Percentiles rank a stretch among this genome's conserved stretches.
Evolutionary conservation across 2,797 vertebrate species (phyloP).

Genomic region (Epinephelus awoara): DNA sequence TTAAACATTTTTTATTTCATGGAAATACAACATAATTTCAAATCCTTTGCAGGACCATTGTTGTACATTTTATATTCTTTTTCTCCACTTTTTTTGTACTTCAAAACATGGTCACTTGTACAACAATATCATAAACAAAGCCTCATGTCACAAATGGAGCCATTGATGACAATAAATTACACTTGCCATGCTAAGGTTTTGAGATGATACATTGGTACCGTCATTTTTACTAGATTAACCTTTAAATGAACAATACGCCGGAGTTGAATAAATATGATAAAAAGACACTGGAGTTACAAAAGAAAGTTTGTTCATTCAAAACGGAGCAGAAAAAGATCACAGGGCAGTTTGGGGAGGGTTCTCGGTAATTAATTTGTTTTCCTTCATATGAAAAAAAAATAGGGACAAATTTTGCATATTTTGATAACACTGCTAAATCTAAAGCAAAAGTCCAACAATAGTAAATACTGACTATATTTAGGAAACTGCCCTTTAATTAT

Average conservation of each 20-base stretch:
- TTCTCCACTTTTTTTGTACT: constrained; percentile 79
- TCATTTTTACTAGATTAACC: constrained; percentile 80
- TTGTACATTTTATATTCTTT: constrained; percentile 85
- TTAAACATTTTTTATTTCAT: constrained; percentile 90
- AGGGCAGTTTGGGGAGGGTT: constrained; percentile 64
- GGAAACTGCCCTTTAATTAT: constrained; percentile 72
- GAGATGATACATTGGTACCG: constrained; percentile 83
- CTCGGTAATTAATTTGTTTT: constrained; percentile 58
- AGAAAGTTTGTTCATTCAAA: constrained; percentile 77
- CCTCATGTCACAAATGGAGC: constrained; percentile 89
- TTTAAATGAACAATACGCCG: constrained; percentile 79
- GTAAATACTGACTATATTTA: constrained; percentile 84
- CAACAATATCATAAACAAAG: constrained; percentile 91
- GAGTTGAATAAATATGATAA: constrained; percentile 86
- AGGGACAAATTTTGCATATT: constrained; percentile 76
- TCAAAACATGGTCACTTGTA: constrained; percentile 90
- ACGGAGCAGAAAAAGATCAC: constrained; percentile 74
- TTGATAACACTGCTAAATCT: constrained; percentile 84
- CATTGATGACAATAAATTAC: constrained; percentile 90
- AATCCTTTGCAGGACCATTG: constrained; percentile 85
- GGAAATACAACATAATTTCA: constrained; percentile 89
- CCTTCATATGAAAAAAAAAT: constrained; percentile 73
- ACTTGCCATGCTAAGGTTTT: constrained; percentile 88
- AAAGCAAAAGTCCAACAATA: constrained; percentile 79
- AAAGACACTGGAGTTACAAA: constrained; percentile 84